A percentile compares a stretch with the other conserved stretches of the same genome.
Evolutionary conservation across 2,113 vertebrate genomes (phyloP).

Genomic region (Tylochromis polylepis): DNA sequence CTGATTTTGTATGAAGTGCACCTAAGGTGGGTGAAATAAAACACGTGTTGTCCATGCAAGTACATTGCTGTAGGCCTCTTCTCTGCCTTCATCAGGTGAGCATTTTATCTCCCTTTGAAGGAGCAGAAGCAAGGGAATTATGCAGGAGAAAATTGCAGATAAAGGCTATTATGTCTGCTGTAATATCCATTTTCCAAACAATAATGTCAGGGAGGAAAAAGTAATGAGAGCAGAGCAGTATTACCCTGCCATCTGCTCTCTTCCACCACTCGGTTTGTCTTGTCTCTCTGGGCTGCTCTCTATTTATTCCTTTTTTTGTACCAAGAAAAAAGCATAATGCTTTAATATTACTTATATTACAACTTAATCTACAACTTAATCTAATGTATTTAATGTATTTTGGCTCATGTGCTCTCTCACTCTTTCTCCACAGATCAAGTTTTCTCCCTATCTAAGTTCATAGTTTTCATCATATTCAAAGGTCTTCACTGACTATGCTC

Average conservation of each 20-base stretch:
- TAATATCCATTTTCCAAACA: constrained; percentile 67
- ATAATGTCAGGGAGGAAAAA: constrained; percentile 52
- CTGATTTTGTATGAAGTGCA: constrained; percentile 46
- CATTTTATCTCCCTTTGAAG: constrained; percentile 53
- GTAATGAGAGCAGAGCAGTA: constrained; percentile 52
- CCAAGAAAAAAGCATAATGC: not conserved
- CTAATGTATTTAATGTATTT: too few relatives aligned
- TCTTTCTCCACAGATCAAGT: not conserved
- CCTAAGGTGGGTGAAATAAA: constrained; percentile 3
- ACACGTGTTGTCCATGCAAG: not conserved
- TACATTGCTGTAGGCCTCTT: not conserved
- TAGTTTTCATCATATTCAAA: not conserved
- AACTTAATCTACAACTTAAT: too few relatives aligned
- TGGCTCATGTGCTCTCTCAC: not conserved
- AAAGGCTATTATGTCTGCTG: constrained; percentile 55
- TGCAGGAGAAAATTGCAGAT: constrained; percentile 47
- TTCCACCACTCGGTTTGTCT: constrained; percentile 1
- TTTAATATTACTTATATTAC: not conserved
- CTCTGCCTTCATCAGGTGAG: constrained; percentile 2
- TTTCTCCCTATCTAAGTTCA: not conserved
- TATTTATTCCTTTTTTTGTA: not conserved
- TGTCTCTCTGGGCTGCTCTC: constrained; percentile 25
- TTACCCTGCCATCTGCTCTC: constrained; percentile 57
- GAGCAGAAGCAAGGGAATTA: constrained; percentile 50
- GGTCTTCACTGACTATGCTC: not conserved